Evolutionary conservation across 2,113 vertebrate genomes (phyloP), one percentile per base, ranked within the genome.

Genomic region (Chaetodon trifascialis): DNA sequence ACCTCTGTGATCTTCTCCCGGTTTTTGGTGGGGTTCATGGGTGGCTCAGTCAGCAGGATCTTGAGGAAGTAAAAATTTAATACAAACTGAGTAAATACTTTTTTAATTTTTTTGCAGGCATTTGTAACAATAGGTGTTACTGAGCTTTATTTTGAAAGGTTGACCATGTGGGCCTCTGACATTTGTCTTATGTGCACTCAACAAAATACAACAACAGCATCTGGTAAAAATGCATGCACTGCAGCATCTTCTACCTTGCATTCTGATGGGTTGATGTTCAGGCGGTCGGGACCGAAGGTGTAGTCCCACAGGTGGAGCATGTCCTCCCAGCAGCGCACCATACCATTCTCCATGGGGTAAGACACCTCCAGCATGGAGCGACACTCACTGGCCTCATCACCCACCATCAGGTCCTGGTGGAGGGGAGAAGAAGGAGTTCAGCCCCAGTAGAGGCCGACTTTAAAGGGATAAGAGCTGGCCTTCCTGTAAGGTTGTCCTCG

Each of bases 291-390:
- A 58, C 98, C 97, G 67, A 99, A 99, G 0, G 98, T 99, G 90
- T 99, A 95, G 89, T 99, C 97, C 98, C 98, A 99, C 85, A 99
- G 95, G 89, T 99, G 97, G 49, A 98, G 95, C 98, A 99, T 99
- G 85, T 99, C 98, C 8, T 99, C 98, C 98, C 98, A 99, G 77
- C 94, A 95, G 63, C 98, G 96, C 65, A 99, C 98, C 9, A 98
- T 99, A 65, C 98, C 98, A 1, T 99, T 99, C 91, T 99, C 98
- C 98, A 99, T 99, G 0, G 98, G 98, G 49, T 99, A 99, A 78
- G 98, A 96, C 77, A 99, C 96, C 91, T 99, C 98, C 92, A 99
- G 95, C 97, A 99, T 95, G 0, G 97, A 98, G 25, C 98, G 97
- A 6, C 98, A 92, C 70, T 99, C 96, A 68, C 98, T 99, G 76